A percentile compares a stretch with the other conserved stretches of the same genome.
Evolutionary conservation across 2,797 vertebrate species (phyloP).

Genomic region (Alosa sapidissima): DNA sequence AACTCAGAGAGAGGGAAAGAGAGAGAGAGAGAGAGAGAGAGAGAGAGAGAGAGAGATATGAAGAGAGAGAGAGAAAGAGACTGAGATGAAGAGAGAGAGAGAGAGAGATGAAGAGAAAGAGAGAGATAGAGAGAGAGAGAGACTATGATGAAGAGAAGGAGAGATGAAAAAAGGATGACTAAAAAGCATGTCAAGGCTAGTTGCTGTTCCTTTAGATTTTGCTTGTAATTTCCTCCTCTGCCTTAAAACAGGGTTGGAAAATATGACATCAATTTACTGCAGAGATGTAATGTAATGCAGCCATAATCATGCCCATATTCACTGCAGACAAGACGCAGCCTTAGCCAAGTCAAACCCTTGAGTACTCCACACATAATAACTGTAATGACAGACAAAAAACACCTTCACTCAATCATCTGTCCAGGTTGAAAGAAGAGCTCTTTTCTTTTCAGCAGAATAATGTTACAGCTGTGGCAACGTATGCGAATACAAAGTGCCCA

Average conservation of each 20-base stretch:
- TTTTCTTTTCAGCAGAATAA: background rate
- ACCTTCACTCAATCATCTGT: background rate
- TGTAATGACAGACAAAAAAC: background rate
- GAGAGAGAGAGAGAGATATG: background rate
- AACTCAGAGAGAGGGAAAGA: background rate
- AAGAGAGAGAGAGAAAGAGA: constrained; percentile 1
- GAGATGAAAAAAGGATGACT: constrained; percentile 1
- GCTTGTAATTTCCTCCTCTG: constrained; percentile 23
- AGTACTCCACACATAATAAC: background rate
- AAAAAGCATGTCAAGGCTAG: constrained; percentile 25
- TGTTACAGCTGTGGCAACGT: background rate
- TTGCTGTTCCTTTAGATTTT: constrained; percentile 12
- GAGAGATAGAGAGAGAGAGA: background rate
- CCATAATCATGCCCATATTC: constrained; percentile 10
- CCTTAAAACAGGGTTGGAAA: background rate
- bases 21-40: too few species aligned
- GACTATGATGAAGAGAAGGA: background rate
- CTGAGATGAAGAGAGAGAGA: background rate
- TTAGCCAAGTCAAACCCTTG: background rate
- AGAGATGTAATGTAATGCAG: background rate
- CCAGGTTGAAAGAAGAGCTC: background rate
- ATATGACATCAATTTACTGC: constrained; percentile 8
- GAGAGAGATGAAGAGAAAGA: background rate
- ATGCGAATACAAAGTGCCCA: background rate
- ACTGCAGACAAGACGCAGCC: background rate